These are phyloP conservation scores for Eristalis tenax DNA, from an alignment of 2,888 invertebrate species.

Conservation along the genomic window DNA sequence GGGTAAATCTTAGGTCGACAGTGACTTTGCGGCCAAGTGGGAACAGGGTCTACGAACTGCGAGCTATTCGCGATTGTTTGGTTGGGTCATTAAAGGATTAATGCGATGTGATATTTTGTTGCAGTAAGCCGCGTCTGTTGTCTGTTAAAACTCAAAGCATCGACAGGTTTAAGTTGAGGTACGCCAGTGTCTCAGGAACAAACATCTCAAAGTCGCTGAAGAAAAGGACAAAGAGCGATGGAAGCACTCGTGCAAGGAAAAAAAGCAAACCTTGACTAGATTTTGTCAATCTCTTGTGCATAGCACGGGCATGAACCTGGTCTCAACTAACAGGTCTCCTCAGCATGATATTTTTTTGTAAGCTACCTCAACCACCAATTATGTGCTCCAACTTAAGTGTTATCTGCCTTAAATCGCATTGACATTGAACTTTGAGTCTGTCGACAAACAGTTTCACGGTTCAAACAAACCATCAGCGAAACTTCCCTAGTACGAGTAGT, in stretches of 20 bases:
- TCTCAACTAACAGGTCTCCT: too few species aligned
- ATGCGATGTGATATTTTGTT: slow-evolving; percentile 92
- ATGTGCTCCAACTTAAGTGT: too few species aligned
- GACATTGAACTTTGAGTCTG: neutral
- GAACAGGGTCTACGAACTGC: slow-evolving; percentile 78
- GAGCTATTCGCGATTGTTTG: too few species aligned
- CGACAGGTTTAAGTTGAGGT: slow-evolving; percentile 96
- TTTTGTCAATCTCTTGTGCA: too few species aligned
- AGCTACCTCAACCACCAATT: too few species aligned
- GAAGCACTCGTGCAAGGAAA: slow-evolving; percentile 81
- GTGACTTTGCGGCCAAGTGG: too few species aligned
- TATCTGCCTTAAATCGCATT: too few species aligned
- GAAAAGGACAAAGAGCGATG: slow-evolving; percentile 85
- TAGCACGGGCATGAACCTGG: too few species aligned
- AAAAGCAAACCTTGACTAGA: slow-evolving; percentile 31
- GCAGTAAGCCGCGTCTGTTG: slow-evolving; percentile 80
- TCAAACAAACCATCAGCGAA: neutral
- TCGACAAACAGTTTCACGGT: neutral
- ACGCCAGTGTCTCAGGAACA: slow-evolving; percentile 93
- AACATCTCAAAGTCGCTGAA: slow-evolving; percentile 90
- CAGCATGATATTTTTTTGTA: too few species aligned
- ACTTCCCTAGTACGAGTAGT: neutral
- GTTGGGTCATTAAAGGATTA: slow-evolving; percentile 85
- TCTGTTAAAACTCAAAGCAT: slow-evolving; percentile 93
- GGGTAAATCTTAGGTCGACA: slow-evolving; percentile 93